Base-by-base conservation (phyloP, 92 coral and sea anemone species). In the Siderastrea siderea region DNA sequence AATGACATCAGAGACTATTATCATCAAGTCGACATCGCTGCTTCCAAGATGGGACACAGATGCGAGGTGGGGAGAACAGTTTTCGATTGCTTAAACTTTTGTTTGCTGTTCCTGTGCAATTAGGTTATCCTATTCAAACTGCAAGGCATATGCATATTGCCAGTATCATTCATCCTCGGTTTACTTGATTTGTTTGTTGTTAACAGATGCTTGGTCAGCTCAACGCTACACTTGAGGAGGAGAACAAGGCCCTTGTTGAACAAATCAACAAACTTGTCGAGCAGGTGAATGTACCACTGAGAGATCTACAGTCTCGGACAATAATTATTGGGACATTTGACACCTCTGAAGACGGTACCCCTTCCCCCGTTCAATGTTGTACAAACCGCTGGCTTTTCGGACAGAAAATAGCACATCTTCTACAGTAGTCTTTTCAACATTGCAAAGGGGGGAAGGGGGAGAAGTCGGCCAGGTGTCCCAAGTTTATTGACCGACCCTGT, bases 181-280 rank as follows among this genome's bases (percentile, higher is more conserved):
- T 61, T 61, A 14, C 57, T 26, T 61, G 19, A 19, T 45, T 80
- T 51, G 16, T 17, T 58, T 3, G 60, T 67, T 52, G n/a, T 65
- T 38, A 78, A 46, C 84, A 98, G 99, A 98, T 98, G 99, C 82
- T 98, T 73, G 71, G 92, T 16, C 99, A 98, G 74, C 88, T 98
- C 78, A 95, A 96, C 76, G 93, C 93, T 58, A 96, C 98, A 3
- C 90, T 98, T 60, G 99, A 98, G 59, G 99, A 98, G 77, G 99
- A 98, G 72, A 98, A 98, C 93, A 98, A 92, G 77, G 98, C 98
- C 46, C 88, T 98, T 2, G 96, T 96, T 81, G 99, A 98, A 69
- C 98, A 98, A 87, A 92, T 98, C 72, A 95, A 88, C 80, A 96
- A 94, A 87, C 92, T 98, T 10, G 95, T 98, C 62, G 91, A 94